Base-by-base conservation (phyloP, 2,113 vertebrate species). In the Suncus etruscus region DNA sequence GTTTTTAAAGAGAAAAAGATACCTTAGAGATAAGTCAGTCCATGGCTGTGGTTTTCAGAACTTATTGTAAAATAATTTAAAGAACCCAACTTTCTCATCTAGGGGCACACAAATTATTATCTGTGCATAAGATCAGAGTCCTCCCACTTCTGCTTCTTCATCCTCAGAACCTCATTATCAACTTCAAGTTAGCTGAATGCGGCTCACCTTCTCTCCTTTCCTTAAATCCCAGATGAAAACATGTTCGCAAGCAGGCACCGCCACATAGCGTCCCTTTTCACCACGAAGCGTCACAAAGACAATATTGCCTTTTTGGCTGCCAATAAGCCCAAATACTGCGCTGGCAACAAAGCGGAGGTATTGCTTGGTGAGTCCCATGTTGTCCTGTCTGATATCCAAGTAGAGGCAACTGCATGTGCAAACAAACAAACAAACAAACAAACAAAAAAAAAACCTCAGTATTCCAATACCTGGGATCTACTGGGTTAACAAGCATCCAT, bases 291-390 rank as follows among this genome's bases (percentile, higher is more conserved):
- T 98, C 94, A 99, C 98, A 54, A 98, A 99, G 0, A 95, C 97
- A 51, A 98, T 96, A 83, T 98, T 98, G 68, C 98, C 98, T 90
- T 98, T 98, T 65, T 98, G 98, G 96, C 98, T 98, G 29, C 98
- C 99, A 68, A 99, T 98, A 18, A 99, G 97, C 1, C 99, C 99
- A 47, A 99, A 99, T 51, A 99, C 97, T 0, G 99, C 98, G 18
- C 98, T 98, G 82, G 98, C 81, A 0, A 85, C 97, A 18, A 99
- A 99, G 27, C 99, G 99, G 83, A 99, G 98, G 93, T 99, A 99
- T 97, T 99, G 99, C 96, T 98, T 99, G 81, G 99, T 99, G 93
- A 99, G 97, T 0, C 99, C 99, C 99, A 99, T 99, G 94, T 90
- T 87, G 50, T 0, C 25, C 12, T 3, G 88, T 25, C n/a, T 25